Evolutionary conservation across 2,113 vertebrate genomes (phyloP).

Genomic region (Pangasianodon hypophthalmus): DNA sequence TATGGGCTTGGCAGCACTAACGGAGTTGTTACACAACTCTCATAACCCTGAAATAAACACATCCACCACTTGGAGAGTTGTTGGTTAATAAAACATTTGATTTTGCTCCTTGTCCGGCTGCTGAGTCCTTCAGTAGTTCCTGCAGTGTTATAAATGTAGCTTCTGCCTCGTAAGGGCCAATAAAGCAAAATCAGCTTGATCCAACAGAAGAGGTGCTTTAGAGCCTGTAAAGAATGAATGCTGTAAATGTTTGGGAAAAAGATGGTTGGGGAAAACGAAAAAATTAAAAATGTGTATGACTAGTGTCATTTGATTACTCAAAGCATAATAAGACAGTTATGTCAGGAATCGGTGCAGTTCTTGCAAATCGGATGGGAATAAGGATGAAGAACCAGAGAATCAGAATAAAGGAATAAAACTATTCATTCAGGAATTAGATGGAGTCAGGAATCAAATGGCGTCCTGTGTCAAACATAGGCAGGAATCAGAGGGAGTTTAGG

Average conservation of each 20-base stretch:
- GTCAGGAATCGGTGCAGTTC: neutral
- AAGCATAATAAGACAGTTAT: neutral
- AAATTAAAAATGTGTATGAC: neutral
- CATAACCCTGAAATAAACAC: neutral
- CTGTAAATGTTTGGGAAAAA: neutral
- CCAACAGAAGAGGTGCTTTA: neutral
- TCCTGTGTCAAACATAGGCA: neutral
- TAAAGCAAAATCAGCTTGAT: neutral
- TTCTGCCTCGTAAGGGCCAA: neutral
- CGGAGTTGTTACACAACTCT: neutral
- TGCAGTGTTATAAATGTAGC: neutral
- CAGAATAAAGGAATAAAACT: neutral
- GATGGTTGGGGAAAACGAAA: neutral
- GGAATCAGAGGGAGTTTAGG: neutral
- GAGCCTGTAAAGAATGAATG: neutral
- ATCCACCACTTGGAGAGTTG: neutral
- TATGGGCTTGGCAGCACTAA: neutral
- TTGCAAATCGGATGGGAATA: neutral
- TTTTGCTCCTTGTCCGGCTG: neutral
- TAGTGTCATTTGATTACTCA: neutral
- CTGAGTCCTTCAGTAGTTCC: neutral
- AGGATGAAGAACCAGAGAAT: neutral
- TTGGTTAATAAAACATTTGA: constrained; percentile 31
- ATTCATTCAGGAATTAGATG: neutral
- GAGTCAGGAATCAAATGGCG: neutral